phyloP scores from a whole-genome alignment of 2,797 vertebrate species.

The Peromyscus nudipes region DNA sequence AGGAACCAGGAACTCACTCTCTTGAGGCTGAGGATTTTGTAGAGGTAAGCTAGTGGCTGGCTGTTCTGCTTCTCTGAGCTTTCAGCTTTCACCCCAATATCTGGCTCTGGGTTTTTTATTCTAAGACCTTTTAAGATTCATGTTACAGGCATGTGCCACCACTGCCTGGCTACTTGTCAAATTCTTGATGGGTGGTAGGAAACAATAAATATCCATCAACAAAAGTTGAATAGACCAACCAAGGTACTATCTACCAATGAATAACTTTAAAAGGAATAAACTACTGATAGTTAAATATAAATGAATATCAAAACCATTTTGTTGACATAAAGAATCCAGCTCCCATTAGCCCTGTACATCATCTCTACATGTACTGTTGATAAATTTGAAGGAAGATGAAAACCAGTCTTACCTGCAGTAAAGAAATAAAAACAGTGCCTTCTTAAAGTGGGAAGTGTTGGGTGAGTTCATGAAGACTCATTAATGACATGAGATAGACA shows the following conservation, averaged over 20 bases:
- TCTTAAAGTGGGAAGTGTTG: neutral
- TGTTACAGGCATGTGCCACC: neutral
- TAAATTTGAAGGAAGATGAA: neutral
- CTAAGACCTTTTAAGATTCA: too few relatives aligned
- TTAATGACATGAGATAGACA: neutral
- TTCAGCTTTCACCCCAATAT: too few relatives aligned
- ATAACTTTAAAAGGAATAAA: neutral
- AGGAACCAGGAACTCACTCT: too few relatives aligned
- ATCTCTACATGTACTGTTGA: neutral
- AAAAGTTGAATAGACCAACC: neutral
- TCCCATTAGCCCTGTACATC: neutral
- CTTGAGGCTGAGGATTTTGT: too few relatives aligned
- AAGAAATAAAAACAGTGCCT: conserved; percentile 43
- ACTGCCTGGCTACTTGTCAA: neutral
- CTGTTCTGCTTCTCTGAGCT: too few relatives aligned
- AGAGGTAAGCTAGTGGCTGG: too few relatives aligned
- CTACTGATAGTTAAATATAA: neutral
- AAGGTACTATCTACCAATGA: neutral
- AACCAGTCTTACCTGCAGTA: neutral
- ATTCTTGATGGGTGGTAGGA: neutral
- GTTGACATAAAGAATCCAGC: neutral
- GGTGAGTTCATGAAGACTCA: neutral
- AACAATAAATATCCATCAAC: neutral
- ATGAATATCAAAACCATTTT: conserved; percentile 46
- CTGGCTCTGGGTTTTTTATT: too few relatives aligned